Base-by-base conservation (phyloP, 1,140 invertebrate genomes). In the Eumeta japonica region DNA sequence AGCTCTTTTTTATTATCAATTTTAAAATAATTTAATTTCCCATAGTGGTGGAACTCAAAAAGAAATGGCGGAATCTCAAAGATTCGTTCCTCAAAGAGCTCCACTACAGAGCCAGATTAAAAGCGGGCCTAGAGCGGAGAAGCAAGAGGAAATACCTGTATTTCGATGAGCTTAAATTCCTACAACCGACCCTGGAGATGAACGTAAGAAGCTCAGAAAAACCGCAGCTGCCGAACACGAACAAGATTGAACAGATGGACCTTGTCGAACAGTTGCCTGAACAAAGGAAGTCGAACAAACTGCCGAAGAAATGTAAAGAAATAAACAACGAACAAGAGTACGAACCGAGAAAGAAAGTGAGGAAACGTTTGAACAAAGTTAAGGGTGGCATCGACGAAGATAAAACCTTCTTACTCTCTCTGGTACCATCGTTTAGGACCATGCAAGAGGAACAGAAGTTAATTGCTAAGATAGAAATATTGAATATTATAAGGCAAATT, bases 371-470 rank as follows among this genome's bases (percentile, higher is more conserved):
- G 45, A 45, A 7, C n/a, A n/a, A n/a, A n/a, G n/a, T n/a, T n/a
- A n/a, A n/a, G n/a, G n/a, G n/a, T n/a, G 39, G 46, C n/a, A 50
- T 58, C 11, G 58, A 62, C 10, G 58, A 56, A 34, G 58, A 62
- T 15, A 48, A 50, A 41, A 55, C 57, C 17, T 62, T 62, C 30
- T 32, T 57, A 1, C 41, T 62, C 36, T 62, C 58, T 0, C 39
- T 62, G 9, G 37, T 62, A 32, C 56, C 58, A 0, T 53, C 53
- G 0, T 55, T 62, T 30, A 55, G 46, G 20, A 44, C 39, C 20
- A 55, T 62, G 51, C 41, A 14, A 9, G 51, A 59, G 13, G 48
- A 59, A 20, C 52, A 62, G 16, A 62, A 59, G 19, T 37, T 62
- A 2, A 52, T 43, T 2, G 56, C 55, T 3, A 62, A 62, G 28